Base-by-base conservation (phyloP, 2,888 invertebrate species). In the Macaria liturata region DNA sequence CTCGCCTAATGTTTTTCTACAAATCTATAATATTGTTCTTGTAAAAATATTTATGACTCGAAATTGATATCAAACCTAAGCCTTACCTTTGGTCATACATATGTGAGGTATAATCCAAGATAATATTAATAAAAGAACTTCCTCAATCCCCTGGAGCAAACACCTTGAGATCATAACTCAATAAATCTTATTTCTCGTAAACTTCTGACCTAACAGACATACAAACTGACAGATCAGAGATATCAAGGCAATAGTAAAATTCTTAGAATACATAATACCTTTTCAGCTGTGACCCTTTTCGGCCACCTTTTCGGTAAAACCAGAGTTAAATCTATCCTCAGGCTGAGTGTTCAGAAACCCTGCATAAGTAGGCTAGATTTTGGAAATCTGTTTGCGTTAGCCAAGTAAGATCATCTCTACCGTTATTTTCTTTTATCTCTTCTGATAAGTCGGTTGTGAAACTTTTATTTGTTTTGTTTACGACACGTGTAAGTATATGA, bases 201-300 rank as follows among this genome's bases (percentile, higher is more conserved):
- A 32, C 32, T 9, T 43, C 9, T 51, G 7, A 32, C 32, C 32
- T 32, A 32, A 37, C 7, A 9, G 20, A 9, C 20, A 42, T 9
- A 43, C 46, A 7, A 46, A 34, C 46, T 59, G 63, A 63, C 31
- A 52, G 54, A 46, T 51, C 61, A 42, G 31, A 20, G 46, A 46
- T 49, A 47, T 54, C 57, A 9, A 60, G 51, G 46, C 46, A 61
- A 64, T 46, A 58, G 62, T 55, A 47, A 58, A 56, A 67, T 71
- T 69, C 69, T 69, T 65, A 46, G 57, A 65, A 57, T 64, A 55
- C 55, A 54, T 55, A 49, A 56, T 49, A 43, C 66, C 64, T 62
- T 64, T 67, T 67, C 40, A 56, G 51, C 57, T 64, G 66, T 49
- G 62, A 66, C 61, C 59, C 44, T 62, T 61, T 51, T 64, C 59